These are phyloP conservation scores for Archilochus colubris DNA, from an alignment of 2,113 vertebrate species.

Conservation along the genomic window DNA sequence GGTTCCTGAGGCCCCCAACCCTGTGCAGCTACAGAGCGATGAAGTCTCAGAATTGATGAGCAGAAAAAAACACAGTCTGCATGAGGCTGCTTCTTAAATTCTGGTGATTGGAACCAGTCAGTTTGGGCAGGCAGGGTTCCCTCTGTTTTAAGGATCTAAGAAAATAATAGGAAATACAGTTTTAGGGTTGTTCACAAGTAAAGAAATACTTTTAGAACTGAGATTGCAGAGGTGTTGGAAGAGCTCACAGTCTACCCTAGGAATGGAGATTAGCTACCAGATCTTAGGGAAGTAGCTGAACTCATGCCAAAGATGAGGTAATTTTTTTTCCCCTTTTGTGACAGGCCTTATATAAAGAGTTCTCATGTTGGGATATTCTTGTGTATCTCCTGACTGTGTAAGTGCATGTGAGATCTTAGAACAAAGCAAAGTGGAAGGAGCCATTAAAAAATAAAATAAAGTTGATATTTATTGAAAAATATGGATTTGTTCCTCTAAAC, in stretches of 20 bases:
- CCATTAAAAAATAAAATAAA: background rate
- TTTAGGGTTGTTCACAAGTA: background rate
- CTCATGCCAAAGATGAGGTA: background rate
- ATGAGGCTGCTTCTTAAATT: background rate
- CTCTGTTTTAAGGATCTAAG: constrained; percentile 11
- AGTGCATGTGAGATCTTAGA: background rate
- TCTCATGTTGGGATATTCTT: background rate
- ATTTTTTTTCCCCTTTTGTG: background rate
- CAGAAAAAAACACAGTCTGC: background rate
- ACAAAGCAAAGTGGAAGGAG: background rate
- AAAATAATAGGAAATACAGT: background rate
- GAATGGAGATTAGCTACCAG: background rate
- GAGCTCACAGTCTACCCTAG: background rate
- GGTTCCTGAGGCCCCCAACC: background rate
- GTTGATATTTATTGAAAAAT: background rate
- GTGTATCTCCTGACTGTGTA: background rate
- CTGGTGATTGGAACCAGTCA: background rate
- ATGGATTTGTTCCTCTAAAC: background rate
- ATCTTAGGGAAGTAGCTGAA: background rate
- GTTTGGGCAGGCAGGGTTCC: background rate
- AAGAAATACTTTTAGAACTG: background rate
- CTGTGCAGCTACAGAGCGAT: background rate
- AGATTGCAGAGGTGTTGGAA: background rate
- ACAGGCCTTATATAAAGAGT: background rate
- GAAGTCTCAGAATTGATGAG: background rate